A percentile compares a stretch with the other conserved stretches of the same genome.
These are phyloP conservation scores for Zosterops hypoxanthus DNA, from an alignment of 2,113 vertebrate genomes.

Conservation along the genomic window DNA sequence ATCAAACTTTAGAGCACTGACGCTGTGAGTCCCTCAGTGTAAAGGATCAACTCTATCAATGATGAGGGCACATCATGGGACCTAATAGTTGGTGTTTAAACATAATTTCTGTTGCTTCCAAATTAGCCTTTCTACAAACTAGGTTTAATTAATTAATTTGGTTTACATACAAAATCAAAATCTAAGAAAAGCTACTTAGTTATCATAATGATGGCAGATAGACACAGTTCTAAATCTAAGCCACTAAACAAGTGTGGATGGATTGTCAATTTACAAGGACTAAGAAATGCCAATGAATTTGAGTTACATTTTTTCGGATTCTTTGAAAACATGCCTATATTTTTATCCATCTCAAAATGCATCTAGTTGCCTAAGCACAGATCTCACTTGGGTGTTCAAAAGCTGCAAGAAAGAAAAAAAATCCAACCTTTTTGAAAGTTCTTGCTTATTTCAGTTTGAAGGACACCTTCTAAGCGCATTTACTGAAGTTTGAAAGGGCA, in stretches of 20 bases:
- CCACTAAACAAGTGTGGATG: not conserved
- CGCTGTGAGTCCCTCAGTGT: not conserved
- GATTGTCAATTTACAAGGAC: not conserved
- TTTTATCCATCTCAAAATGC: not conserved
- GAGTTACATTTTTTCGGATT: not conserved
- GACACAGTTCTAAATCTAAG: not conserved
- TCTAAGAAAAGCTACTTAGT: not conserved
- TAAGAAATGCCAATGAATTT: not conserved
- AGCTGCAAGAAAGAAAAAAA: not conserved
- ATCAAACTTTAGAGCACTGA: not conserved
- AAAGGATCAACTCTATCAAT: not conserved
- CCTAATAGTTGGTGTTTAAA: not conserved
- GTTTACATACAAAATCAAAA: not conserved
- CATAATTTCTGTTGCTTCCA: not conserved
- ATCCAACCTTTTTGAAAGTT: not conserved
- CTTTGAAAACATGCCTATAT: not conserved
- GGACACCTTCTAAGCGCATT: not conserved
- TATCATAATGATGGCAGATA: not conserved
- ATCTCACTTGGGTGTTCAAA: not conserved
- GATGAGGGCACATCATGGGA: not conserved
- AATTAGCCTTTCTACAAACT: not conserved
- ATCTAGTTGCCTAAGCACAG: not conserved
- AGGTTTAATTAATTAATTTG: not conserved
- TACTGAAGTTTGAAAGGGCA: not conserved
- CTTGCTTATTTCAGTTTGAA: not conserved